phyloP scores from a whole-genome alignment of 2,888 invertebrate species.

The Melitaea athalia region DNA sequence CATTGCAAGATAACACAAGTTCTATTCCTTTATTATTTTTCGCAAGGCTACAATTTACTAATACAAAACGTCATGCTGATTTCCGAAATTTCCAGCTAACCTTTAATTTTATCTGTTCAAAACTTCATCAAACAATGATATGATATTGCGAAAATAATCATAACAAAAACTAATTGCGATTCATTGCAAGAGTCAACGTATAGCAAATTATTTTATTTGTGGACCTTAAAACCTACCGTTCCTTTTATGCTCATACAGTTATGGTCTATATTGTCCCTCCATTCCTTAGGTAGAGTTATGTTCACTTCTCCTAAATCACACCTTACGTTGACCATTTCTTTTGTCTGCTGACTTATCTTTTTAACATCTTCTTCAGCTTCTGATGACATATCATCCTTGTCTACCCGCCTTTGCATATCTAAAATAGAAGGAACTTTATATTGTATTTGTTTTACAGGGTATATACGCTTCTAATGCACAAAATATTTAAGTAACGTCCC shows the following conservation, averaged over 20 bases:
- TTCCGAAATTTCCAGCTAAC: too few relatives aligned
- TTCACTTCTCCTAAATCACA: conserved; percentile 63
- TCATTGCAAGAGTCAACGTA: background rate
- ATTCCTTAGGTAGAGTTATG: conserved; percentile 61
- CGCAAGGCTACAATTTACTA: too few relatives aligned
- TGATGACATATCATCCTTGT: conserved; percentile 65
- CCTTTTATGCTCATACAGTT: conserved; percentile 66
- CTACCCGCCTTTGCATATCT: conserved; percentile 66
- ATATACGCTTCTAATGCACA: background rate
- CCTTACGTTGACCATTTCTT: conserved; percentile 63
- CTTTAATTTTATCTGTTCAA: too few relatives aligned
- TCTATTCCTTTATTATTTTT: too few relatives aligned
- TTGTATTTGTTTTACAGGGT: background rate
- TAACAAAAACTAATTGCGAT: background rate
- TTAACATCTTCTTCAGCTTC: conserved; percentile 72
- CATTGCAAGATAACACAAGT: too few relatives aligned
- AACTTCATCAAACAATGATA: too few relatives aligned
- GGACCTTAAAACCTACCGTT: conserved; percentile 50
- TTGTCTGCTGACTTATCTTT: conserved; percentile 57
- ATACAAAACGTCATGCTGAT: too few relatives aligned
- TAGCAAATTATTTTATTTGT: background rate
- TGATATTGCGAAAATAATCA: too few relatives aligned
- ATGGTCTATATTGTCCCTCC: conserved; percentile 78
- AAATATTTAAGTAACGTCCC: background rate
- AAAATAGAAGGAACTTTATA: background rate